Percentiles rank a stretch among this genome's conserved stretches.
phyloP scores from a whole-genome alignment of 1,140 invertebrate species.

The Drosophila suzukii region DNA sequence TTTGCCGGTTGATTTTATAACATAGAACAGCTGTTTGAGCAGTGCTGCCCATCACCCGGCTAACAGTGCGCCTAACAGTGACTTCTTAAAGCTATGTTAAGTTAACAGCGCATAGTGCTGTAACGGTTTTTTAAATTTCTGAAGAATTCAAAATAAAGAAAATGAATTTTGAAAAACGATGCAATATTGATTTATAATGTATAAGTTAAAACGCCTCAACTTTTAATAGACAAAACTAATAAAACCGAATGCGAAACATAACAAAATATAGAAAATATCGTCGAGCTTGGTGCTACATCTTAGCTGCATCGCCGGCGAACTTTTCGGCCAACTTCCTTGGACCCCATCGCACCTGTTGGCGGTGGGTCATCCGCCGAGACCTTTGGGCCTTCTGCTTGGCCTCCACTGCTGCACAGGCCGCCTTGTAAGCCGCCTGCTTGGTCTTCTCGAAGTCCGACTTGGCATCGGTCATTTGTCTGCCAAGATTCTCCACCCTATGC shows the following conservation, averaged over 20 bases:
- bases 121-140: neutral
- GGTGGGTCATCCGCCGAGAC: constrained; percentile 13
- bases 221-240: constrained; percentile 1
- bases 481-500: constrained; percentile 86
- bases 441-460: constrained; percentile 87
- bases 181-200: neutral
- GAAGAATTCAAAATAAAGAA: neutral
- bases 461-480: constrained; percentile 86
- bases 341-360: constrained; percentile 2
- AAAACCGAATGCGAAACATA: neutral
- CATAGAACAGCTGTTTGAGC: constrained; percentile 31
- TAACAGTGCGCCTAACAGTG: constrained; percentile 1
- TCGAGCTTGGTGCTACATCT: neutral
- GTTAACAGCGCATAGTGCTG: neutral
- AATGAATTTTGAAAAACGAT: neutral
- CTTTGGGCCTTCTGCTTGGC: constrained; percentile 84
- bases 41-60: constrained; percentile 1
- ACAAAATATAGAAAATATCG: neutral
- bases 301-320: neutral
- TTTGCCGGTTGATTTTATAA: constrained; percentile 34
- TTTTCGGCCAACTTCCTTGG: neutral
- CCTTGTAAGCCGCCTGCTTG: constrained; percentile 87
- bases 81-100: neutral
- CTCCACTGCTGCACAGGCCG: constrained; percentile 87
- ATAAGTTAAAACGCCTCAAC: neutral